These are phyloP conservation scores for Jordanella pulchra DNA, from an alignment of 2,797 vertebrate genomes.

Conservation along the genomic window DNA sequence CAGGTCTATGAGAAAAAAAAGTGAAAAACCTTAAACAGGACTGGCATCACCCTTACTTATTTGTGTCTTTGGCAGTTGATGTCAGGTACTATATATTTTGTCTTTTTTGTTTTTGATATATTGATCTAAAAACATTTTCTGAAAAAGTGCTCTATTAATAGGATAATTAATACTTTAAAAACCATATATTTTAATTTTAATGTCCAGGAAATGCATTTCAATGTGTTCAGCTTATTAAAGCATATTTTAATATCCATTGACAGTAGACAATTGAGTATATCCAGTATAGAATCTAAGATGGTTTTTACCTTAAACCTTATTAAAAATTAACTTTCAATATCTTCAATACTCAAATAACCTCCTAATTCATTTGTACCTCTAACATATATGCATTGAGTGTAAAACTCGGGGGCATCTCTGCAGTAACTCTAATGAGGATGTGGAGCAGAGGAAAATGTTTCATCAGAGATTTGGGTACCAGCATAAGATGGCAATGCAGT, in stretches of 20 bases:
- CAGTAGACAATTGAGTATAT: background rate
- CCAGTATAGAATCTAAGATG: background rate
- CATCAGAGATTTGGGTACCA: conserved; percentile 20
- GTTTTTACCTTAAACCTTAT: background rate
- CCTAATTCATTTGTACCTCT: background rate
- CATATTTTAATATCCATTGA: background rate
- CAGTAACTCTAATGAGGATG: conserved; percentile 7
- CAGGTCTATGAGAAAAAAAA: background rate
- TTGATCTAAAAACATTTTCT: background rate
- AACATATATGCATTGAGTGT: background rate
- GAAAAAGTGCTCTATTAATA: background rate
- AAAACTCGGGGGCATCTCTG: conserved; percentile 1
- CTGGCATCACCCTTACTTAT: background rate
- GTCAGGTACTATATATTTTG: background rate
- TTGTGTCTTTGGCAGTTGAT: background rate
- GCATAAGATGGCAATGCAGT: conserved; percentile 32
- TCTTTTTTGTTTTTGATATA: background rate
- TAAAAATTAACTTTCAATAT: background rate
- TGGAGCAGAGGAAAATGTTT: conserved; percentile 19
- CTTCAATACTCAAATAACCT: background rate
- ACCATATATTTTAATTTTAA: background rate
- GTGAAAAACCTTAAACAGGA: background rate
- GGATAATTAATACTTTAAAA: background rate
- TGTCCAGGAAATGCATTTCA: background rate
- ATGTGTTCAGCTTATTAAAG: background rate